Evolutionary conservation across 2,113 vertebrate genomes (phyloP).

Genomic region (Xiphophorus hellerii): DNA sequence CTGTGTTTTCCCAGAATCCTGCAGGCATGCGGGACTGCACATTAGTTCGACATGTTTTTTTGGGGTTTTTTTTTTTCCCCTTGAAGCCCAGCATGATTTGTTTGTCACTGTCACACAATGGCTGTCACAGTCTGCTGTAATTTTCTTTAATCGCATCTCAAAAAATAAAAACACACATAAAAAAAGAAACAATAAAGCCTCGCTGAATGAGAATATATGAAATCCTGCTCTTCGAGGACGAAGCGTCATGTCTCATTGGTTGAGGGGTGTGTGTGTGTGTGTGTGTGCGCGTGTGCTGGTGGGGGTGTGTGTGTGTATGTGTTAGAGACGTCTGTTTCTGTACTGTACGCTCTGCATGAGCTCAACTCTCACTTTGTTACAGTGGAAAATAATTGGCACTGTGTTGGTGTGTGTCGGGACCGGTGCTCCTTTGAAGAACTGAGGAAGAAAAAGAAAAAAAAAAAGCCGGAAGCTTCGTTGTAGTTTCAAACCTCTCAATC

Average conservation of each 20-base stretch:
- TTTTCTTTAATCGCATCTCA: not conserved
- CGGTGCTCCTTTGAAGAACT: slow-evolving; percentile 38
- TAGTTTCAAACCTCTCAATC: slow-evolving; percentile 57
- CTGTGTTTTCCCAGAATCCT: slow-evolving; percentile 6
- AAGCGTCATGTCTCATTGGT: slow-evolving; percentile 2
- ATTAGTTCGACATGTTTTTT: slow-evolving; percentile 41
- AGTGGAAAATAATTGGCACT: slow-evolving; percentile 48
- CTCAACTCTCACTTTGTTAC: slow-evolving; percentile 30
- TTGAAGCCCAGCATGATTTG: slow-evolving; percentile 45
- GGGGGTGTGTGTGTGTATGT: not conserved
- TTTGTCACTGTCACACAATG: slow-evolving; percentile 48
- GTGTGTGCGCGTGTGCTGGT: not conserved
- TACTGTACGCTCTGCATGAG: not conserved
- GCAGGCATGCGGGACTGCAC: slow-evolving; percentile 12
- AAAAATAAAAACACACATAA: not conserved
- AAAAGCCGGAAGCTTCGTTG: slow-evolving; percentile 63
- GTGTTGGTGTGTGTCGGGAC: not conserved
- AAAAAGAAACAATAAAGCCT: slow-evolving; percentile 17
- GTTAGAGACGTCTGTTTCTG: slow-evolving; percentile 5
- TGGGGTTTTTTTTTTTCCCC: not conserved
- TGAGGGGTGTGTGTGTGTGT: not conserved
- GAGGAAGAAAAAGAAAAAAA: not conserved
- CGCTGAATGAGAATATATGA: not conserved
- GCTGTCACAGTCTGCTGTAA: slow-evolving; percentile 45
- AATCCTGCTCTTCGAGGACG: not conserved